Evolutionary conservation across 2,888 invertebrate genomes (phyloP).

Genomic region (Euplagia quadripunctaria): DNA sequence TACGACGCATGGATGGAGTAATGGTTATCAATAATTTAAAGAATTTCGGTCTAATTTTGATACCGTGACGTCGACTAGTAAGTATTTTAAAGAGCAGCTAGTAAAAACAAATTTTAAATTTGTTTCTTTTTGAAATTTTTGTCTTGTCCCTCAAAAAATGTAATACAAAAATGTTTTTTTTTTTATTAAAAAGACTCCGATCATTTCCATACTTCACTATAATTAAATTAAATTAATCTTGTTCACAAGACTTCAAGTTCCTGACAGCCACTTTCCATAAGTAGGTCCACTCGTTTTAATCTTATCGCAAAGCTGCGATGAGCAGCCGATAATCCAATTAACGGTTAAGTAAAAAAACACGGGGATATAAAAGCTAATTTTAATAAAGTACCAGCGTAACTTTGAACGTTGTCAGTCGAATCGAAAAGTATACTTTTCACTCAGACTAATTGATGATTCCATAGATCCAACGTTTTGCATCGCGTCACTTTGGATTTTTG

Average conservation of each 20-base stretch:
- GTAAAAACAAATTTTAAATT: background rate
- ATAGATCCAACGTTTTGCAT: slow-evolving; percentile 39
- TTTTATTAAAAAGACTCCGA: background rate
- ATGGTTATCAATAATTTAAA: background rate
- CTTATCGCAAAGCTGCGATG: slow-evolving; percentile 27
- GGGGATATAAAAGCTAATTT: slow-evolving; percentile 61
- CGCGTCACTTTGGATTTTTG: slow-evolving; percentile 32
- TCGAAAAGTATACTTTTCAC: slow-evolving; percentile 68
- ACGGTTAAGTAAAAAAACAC: slow-evolving; percentile 40
- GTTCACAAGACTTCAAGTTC: slow-evolving; percentile 14
- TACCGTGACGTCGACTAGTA: no score
- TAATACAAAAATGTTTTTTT: background rate
- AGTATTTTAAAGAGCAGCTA: background rate
- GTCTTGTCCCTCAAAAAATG: background rate
- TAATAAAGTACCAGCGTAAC: slow-evolving; percentile 59
- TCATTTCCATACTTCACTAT: background rate
- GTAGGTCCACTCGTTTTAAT: slow-evolving; percentile 25
- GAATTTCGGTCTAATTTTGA: no score
- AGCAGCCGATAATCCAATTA: slow-evolving; percentile 63
- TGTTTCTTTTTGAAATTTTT: background rate
- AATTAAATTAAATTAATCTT: slow-evolving; percentile 13
- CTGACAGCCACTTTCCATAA: slow-evolving; percentile 17
- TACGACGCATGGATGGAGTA: no score
- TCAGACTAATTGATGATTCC: slow-evolving; percentile 59
- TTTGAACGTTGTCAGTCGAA: slow-evolving; percentile 55